Conservation (phyloP, 1,140 invertebrate genomes). For the Sarcophaga peregrina region DNA sequence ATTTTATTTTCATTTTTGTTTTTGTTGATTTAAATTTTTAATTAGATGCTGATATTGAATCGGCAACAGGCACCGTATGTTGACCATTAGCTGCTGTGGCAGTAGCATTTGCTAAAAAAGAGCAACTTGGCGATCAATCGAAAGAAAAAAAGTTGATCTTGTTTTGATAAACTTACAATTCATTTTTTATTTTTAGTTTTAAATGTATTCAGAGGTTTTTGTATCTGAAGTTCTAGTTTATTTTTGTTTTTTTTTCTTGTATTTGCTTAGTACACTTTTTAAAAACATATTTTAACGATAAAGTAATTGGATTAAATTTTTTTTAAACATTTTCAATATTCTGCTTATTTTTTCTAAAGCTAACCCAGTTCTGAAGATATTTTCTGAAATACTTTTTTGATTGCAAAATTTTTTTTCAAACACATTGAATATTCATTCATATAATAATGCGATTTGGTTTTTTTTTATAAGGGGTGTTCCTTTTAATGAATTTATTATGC, state of each 20-base stretch:
- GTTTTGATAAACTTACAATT: slow-evolving; percentile 16
- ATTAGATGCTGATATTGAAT: too few relatives aligned
- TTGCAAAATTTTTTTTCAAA: too few relatives aligned
- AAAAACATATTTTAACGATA: slow-evolving; percentile 38
- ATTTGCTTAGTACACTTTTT: slow-evolving; percentile 6
- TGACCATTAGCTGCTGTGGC: neutral
- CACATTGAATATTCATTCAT: neutral
- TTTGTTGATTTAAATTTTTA: too few relatives aligned
- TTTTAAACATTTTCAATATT: neutral
- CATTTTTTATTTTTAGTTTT: neutral
- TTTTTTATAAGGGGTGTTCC: slow-evolving; percentile 11
- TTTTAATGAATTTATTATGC: slow-evolving; percentile 11
- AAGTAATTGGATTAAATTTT: slow-evolving; percentile 36
- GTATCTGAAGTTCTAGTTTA: too few relatives aligned
- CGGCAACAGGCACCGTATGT: too few relatives aligned
- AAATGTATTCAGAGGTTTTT: neutral
- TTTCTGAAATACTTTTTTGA: too few relatives aligned
- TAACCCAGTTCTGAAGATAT: slow-evolving; percentile 13
- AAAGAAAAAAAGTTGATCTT: slow-evolving; percentile 4
- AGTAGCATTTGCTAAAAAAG: neutral
- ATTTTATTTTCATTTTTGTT: too few relatives aligned
- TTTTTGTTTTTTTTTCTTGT: too few relatives aligned
- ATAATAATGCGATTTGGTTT: neutral
- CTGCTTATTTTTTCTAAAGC: neutral
- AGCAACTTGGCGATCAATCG: neutral